Conservation (phyloP, 2,888 invertebrate species). For the Ormyrus rosae region DNA sequence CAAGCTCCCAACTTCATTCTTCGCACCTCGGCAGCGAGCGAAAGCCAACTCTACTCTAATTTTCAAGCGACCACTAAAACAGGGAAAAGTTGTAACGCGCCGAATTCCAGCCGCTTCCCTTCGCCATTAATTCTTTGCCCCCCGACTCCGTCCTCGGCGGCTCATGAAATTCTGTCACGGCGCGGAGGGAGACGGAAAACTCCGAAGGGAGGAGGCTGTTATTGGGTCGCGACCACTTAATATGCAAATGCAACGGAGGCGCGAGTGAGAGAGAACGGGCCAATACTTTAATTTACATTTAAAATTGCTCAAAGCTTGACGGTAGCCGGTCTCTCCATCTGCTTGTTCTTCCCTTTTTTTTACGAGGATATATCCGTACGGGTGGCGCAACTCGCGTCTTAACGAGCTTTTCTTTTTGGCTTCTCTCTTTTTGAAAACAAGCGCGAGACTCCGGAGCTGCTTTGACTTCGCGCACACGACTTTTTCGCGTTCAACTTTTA, state of each 20-base stretch:
- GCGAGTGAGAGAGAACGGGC: constrained; percentile 62
- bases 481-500: no score
- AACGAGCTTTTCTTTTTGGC: constrained; percentile 5
- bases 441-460: no score
- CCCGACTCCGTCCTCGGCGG: constrained; percentile 8
- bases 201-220: constrained; percentile 63
- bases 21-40: no score
- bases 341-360: constrained; percentile 10
- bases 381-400: constrained; percentile 9
- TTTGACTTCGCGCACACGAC: no score
- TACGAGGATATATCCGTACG: not conserved
- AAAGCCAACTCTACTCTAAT: no score
- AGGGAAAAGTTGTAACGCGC: constrained; percentile 19
- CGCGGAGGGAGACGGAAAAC: constrained; percentile 8
- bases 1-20: no score
- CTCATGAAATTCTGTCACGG: constrained; percentile 57
- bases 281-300: constrained; percentile 76
- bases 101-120: not conserved
- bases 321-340: constrained; percentile 58
- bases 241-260: constrained; percentile 72
- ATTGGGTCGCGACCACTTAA: constrained; percentile 75
- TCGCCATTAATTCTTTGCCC: constrained; percentile 37
- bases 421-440: no score
- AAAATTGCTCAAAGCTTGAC: constrained; percentile 74
- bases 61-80: constrained; percentile 5